phyloP scores from a whole-genome alignment of 2,888 invertebrate genomes.

The Drosophila atroscutellata region DNA sequence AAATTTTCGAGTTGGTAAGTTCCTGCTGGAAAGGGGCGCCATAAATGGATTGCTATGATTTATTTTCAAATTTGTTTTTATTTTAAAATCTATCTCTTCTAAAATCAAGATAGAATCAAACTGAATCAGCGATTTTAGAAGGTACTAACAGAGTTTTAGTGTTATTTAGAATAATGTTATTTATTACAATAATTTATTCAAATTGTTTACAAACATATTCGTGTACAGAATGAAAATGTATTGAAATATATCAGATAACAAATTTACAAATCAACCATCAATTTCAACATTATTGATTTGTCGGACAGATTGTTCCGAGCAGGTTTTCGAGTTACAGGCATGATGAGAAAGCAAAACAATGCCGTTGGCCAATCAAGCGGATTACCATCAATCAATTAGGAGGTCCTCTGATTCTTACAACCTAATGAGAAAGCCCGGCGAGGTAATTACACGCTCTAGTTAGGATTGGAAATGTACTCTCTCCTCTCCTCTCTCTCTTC shows the following conservation, averaged over 20 bases:
- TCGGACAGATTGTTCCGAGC: background rate
- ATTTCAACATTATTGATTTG: background rate
- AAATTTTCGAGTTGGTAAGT: constrained; percentile 32
- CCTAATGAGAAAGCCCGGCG: constrained; percentile 5
- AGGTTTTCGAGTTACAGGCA: background rate
- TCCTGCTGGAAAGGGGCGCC: background rate
- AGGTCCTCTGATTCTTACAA: background rate
- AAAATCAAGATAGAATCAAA: background rate
- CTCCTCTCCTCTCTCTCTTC: background rate
- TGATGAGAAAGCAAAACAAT: background rate
- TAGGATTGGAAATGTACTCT: constrained; percentile 8
- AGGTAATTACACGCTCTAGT: constrained; percentile 55
- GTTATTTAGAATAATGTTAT: background rate
- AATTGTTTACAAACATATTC: constrained; percentile 1
- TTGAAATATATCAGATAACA: background rate
- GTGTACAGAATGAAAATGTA: background rate
- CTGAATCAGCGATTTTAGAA: background rate
- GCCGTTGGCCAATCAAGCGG: background rate
- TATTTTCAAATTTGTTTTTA: background rate
- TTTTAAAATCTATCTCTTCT: background rate
- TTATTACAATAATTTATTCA: background rate
- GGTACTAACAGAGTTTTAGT: background rate
- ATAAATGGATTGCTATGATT: background rate
- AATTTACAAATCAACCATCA: background rate
- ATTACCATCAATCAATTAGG: constrained; percentile 8